Evolutionary conservation across 2,113 vertebrate genomes (phyloP), one percentile per base, ranked within the genome.

Genomic region (Pterocles orientalis): DNA sequence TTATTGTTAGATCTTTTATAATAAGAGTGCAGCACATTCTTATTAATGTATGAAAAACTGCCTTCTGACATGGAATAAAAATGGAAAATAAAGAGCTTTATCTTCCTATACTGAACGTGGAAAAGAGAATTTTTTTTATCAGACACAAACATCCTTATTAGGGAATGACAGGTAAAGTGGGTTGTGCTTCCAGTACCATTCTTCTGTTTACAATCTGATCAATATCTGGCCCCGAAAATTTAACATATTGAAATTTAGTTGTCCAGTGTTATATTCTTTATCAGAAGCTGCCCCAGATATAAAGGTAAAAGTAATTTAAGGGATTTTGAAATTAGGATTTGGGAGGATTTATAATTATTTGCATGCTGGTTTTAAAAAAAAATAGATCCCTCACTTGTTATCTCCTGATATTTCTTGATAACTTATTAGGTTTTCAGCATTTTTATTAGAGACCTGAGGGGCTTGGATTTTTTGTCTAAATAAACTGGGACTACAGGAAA

Each of bases 321-420:
- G 3, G 2, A 53, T 82, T 84, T 92, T 53, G 13, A 82, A 85
- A 50, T 54, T 33, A 50, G 4, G 12, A 61, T 96, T 61, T 76
- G 4, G 19, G 68, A 85, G 26, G 31, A 47, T 85, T 36, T 29
- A 25, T 1, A 57, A 51, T 60, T 60, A 57, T 56, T 82, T 88
- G 10, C 16, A 36, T 34, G 10, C 3, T 58, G 14, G 24, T 18
- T 76, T 83, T 79, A 41, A 41, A 41, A 41, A 68, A 81, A 94
- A 82, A 56, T 7, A 79, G 16, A 41, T 78, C 2, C 4, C 4
- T 43, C 9, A 51, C 16, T 81, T 0, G 0, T 34, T 91, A 36
- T 76, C 7, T 48, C 14, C 31, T 76, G 12, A 54, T 56, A 80
- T 65, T 82, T 85, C 34, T 60, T 78, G 9, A 7, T 43, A 85